Percentiles rank a stretch among this genome's conserved stretches.
These are phyloP conservation scores for Passer montanus DNA, from an alignment of 2,113 vertebrate genomes.

Conservation along the genomic window DNA sequence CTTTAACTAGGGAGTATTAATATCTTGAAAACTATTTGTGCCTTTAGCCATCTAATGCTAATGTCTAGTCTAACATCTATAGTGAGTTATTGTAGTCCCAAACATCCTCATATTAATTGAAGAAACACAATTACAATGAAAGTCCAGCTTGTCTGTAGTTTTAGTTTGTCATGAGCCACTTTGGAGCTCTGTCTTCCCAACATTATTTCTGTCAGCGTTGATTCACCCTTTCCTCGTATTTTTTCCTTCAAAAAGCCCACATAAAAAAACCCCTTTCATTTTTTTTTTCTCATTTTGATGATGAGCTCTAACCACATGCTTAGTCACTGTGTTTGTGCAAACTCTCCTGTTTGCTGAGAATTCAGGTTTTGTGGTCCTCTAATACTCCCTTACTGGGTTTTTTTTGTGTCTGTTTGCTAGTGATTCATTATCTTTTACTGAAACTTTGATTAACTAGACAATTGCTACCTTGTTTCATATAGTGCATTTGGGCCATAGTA, in stretches of 20 bases:
- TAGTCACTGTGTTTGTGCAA: not conserved
- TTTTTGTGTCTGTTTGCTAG: not conserved
- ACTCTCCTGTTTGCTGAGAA: not conserved
- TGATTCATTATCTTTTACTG: not conserved
- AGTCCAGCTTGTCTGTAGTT: not conserved
- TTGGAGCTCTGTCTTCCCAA: not conserved
- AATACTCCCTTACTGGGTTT: not conserved
- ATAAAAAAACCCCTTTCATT: rapidly evolving
- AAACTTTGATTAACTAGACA: not conserved
- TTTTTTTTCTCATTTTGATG: not conserved
- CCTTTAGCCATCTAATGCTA: not conserved
- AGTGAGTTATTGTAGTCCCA: not conserved
- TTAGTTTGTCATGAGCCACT: not conserved
- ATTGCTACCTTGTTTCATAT: not conserved
- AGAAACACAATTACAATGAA: not conserved
- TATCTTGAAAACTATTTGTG: not conserved
- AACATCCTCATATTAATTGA: not conserved
- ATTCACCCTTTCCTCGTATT: not conserved
- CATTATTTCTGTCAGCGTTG: not conserved
- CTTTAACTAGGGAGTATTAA: not conserved
- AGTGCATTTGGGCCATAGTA: not conserved
- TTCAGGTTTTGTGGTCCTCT: not conserved
- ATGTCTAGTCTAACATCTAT: not conserved
- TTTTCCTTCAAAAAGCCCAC: not conserved
- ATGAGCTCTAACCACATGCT: not conserved